phyloP scores from a whole-genome alignment of 2,797 vertebrate species.

The Danio albolineatus region DNA sequence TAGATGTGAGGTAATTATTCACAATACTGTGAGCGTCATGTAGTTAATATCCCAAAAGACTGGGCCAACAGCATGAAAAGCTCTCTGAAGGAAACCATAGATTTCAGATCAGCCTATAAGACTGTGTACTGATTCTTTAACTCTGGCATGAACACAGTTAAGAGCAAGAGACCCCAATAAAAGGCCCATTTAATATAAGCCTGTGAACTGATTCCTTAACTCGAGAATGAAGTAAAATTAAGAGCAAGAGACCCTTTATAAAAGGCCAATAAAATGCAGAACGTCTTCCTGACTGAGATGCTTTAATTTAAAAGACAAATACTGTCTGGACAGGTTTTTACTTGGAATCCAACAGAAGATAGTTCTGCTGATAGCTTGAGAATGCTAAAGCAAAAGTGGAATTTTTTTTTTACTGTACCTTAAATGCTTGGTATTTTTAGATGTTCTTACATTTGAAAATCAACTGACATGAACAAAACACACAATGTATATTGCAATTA shows the following conservation, averaged over 20 bases:
- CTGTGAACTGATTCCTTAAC: too few relatives aligned
- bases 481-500: background rate
- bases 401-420: background rate
- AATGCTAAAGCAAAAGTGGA: conserved; percentile 5
- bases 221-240: too few relatives aligned
- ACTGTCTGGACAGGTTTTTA: conserved; percentile 10
- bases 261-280: background rate
- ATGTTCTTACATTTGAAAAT: background rate
- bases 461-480: background rate
- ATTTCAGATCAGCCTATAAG: conserved; percentile 43
- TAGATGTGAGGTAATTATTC: conserved; percentile 36
- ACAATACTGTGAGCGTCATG: conserved; percentile 16
- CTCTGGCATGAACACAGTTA: conserved; percentile 53
- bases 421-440: background rate
- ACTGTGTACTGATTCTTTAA: conserved; percentile 54
- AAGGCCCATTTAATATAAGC: background rate
- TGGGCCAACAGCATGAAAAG: conserved; percentile 16
- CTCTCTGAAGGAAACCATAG: conserved; percentile 40
- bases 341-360: too few relatives aligned
- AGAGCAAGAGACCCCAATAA: conserved; percentile 47
- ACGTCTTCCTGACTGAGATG: conserved; percentile 7
- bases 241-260: background rate
- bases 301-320: conserved; percentile 26
- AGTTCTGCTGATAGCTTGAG: background rate
- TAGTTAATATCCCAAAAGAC: conserved; percentile 23